Evolutionary conservation across 2,888 invertebrate genomes (phyloP), one percentile per base, ranked within the genome.

Genomic region (Neocrepidodera transversa): DNA sequence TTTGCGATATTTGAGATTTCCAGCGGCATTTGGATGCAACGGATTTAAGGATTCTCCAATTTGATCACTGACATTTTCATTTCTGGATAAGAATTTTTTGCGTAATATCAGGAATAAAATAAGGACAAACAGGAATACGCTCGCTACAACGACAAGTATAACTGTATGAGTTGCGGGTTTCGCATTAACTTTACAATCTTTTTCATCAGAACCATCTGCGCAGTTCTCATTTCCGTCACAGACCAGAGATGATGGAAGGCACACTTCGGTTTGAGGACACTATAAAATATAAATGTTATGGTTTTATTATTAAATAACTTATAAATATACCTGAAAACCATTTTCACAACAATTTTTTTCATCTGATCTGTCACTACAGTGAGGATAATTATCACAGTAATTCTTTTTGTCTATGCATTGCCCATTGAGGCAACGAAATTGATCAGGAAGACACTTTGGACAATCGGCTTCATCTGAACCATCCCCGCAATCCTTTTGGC

Each of bases 211-310:
- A 1, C 91, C 91, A 79, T 93, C 92, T 1, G 86, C 86, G 75
- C 94, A 94, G 74, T 93, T 87, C 7, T 85, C 85, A 78, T 85
- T 87, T 0, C 89, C 88, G 77, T 94, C 92, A 71, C 94, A 94
- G 0, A 92, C 80, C 5, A 85, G 78, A 0, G 83, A 80, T 1
- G 85, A 80, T 0, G 90, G 83, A 14, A 93, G 85, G 69, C 93
- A 93, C 0, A 88, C 85, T 49, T 53, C 40, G 10, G 53, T 54
- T 45, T 54, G 54, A 8, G 54, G 54, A 45, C 54, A 54, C 45
- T 54, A 17, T 35, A 55, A 47, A 23, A 23, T 5, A 23, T 23
- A 3, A 23, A 5, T 23, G 23, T 23, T 2, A 43, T 16, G 16
- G 4, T 23, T 7, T 13, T 7, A 7, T 43, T 23, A 43, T 7